Percentiles rank a stretch among this genome's conserved stretches.
phyloP scores from a whole-genome alignment of 2,888 invertebrate species.

The Chouioia cunea region DNA sequence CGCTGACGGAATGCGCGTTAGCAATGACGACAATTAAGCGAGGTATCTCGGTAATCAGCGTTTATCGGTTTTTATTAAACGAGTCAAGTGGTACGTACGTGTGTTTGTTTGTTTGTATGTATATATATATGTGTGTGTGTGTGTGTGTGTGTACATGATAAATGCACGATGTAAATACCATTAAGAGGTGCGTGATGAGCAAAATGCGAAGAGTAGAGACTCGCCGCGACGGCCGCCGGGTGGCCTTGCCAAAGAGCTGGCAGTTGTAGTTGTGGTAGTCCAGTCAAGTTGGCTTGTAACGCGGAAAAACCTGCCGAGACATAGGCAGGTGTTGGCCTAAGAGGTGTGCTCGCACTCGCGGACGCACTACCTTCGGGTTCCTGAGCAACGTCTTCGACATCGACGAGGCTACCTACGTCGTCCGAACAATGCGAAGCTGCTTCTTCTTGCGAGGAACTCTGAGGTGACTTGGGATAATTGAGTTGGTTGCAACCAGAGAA shows the following conservation, averaged over 20 bases:
- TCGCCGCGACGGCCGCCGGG: slow-evolving; percentile 57
- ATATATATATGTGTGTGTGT: no score
- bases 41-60: no score
- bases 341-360: slow-evolving; percentile 46
- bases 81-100: no score
- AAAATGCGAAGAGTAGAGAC: slow-evolving; percentile 63
- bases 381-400: slow-evolving; percentile 79
- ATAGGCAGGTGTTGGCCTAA: slow-evolving; percentile 64
- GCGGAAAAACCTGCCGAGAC: slow-evolving; percentile 62
- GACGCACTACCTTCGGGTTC: slow-evolving; percentile 24
- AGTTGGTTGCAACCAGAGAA: slow-evolving; percentile 44
- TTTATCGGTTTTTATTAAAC: no score
- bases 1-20: no score
- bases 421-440: slow-evolving; percentile 59
- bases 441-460: slow-evolving; percentile 58
- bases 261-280: slow-evolving; percentile 57
- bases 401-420: slow-evolving; percentile 77
- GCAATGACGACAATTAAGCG: no score
- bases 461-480: slow-evolving; percentile 56
- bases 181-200: slow-evolving; percentile 63
- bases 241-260: slow-evolving; percentile 63
- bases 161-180: slow-evolving; percentile 53
- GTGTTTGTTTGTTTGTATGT: no score
- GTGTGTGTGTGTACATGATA: neutral
- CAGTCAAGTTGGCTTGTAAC: slow-evolving; percentile 56